Conservation (phyloP, 1,140 invertebrate species). For the Drosophila sucinea region DNA sequence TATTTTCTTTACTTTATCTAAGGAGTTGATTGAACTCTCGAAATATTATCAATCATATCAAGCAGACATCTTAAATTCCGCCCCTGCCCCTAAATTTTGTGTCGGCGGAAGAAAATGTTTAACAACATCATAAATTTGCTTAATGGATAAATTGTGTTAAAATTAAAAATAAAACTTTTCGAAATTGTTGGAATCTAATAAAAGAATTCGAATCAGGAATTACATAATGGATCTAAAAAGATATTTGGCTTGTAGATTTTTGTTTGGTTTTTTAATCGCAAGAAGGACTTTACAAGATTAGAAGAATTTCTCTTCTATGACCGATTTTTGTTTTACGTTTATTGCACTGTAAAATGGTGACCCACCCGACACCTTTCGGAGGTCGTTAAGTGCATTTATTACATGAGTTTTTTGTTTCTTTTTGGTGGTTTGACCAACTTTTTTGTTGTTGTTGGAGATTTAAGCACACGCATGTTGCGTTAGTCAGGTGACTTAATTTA, state of each 20-base stretch:
- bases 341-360: constrained; percentile 59
- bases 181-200: too few species aligned
- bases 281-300: too few species aligned
- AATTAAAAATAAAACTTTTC: constrained; percentile 17
- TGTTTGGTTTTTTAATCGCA: too few species aligned
- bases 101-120: constrained; percentile 26
- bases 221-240: too few species aligned
- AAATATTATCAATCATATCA: constrained; percentile 57
- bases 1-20: not conserved
- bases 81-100: constrained; percentile 17
- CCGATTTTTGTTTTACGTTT: constrained; percentile 26
- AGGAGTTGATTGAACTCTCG: constrained; percentile 34
- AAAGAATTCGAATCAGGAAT: too few species aligned
- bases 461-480: constrained; percentile 55
- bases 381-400: constrained; percentile 42
- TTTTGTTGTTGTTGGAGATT: constrained; percentile 35
- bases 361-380: constrained; percentile 51
- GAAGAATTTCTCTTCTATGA: not conserved
- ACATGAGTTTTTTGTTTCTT: constrained; percentile 17
- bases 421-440: constrained; percentile 60
- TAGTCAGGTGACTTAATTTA: constrained; percentile 78
- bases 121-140: constrained; percentile 13
- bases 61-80: constrained; percentile 42
- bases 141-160: constrained; percentile 48
- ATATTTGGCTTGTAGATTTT: too few species aligned